phyloP scores from a whole-genome alignment of 2,888 invertebrate genomes.

The Antheraea assamensis region DNA sequence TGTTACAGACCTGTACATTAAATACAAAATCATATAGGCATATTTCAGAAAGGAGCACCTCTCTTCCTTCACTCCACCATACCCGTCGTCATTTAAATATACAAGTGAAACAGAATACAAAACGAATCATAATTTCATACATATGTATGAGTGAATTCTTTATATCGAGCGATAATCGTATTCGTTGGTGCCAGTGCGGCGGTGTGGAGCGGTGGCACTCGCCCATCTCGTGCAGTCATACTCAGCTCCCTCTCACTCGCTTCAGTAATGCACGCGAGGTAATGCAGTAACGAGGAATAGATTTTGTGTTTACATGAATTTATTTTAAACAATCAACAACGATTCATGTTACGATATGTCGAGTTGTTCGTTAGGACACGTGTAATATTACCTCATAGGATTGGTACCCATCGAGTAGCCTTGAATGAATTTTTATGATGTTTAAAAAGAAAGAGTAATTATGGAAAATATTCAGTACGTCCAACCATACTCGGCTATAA shows the following conservation, averaged over 20 bases:
- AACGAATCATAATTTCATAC: slow-evolving; percentile 10
- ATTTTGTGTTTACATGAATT: not conserved
- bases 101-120: not conserved
- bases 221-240: not conserved
- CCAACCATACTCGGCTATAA: too few relatives aligned
- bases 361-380: too few relatives aligned
- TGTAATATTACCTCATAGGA: too few relatives aligned
- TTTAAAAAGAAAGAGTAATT: too few relatives aligned
- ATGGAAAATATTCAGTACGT: too few relatives aligned
- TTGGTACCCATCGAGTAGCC: too few relatives aligned
- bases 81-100: slow-evolving; percentile 1
- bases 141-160: slow-evolving; percentile 7
- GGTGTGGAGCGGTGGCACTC: not conserved
- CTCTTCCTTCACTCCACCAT: not conserved
- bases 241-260: not conserved
- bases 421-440: too few relatives aligned
- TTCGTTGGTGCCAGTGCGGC: not conserved
- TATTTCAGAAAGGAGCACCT: not conserved
- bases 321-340: not conserved
- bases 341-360: not conserved
- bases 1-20: too few relatives aligned
- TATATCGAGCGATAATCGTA: not conserved
- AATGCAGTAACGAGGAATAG: not conserved
- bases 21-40: not conserved
- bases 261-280: not conserved